Percentiles rank a stretch among this genome's conserved stretches.
Conservation (phyloP, 2,888 invertebrate genomes). For the Glomeris marginata region DNA sequence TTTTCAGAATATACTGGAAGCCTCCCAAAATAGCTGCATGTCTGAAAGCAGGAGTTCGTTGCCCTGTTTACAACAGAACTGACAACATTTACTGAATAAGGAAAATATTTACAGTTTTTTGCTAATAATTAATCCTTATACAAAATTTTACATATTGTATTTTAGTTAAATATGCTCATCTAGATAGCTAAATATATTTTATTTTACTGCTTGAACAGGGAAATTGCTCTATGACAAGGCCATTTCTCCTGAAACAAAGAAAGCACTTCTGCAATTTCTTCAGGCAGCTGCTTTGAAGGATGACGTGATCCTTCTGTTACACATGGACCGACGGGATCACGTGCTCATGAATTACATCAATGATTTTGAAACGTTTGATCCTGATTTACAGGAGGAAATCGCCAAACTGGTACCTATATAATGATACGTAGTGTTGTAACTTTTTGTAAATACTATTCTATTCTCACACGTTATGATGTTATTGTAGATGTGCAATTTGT, state of each 20-base stretch:
- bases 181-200: slow-evolving; percentile 1
- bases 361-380: slow-evolving; percentile 55
- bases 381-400: slow-evolving; percentile 60
- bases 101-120: too few species aligned
- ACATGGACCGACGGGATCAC: slow-evolving; percentile 78
- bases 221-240: slow-evolving; percentile 18
- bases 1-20: slow-evolving; percentile 43
- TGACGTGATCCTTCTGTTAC: slow-evolving; percentile 72
- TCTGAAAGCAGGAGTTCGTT: too few species aligned
- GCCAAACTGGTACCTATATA: slow-evolving; percentile 68
- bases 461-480: too few species aligned
- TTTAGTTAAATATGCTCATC: not conserved
- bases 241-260: slow-evolving; percentile 14
- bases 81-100: not conserved
- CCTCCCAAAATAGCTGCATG: slow-evolving; percentile 14
- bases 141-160: not conserved
- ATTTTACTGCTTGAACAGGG: slow-evolving; percentile 14
- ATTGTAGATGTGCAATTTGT: slow-evolving; percentile 85
- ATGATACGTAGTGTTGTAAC: too few species aligned
- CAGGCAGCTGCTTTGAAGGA: slow-evolving; percentile 42
- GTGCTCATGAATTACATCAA: slow-evolving; percentile 74
- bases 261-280: slow-evolving; percentile 20
- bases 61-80: too few species aligned
- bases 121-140: too few species aligned
- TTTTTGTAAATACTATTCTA: too few species aligned